Evolutionary conservation across 35 echinoderm and acorn worm species (phyloP).

Genomic region (Eucidaris tribuloides): DNA sequence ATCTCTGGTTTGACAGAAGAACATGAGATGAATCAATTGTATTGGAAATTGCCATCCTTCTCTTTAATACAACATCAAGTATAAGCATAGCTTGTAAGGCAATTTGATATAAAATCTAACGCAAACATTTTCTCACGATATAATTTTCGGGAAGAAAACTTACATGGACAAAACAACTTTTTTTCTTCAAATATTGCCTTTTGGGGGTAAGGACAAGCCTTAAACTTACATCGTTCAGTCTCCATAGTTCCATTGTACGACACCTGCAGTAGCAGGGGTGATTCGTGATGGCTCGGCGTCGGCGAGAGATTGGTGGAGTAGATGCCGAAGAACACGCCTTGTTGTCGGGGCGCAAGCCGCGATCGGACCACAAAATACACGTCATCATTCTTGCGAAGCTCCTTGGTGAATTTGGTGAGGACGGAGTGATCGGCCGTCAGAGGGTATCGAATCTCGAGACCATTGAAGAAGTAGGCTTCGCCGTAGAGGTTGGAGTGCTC

Average conservation of each 20-base stretch:
- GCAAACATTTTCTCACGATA: neutral
- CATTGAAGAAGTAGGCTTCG: slow-evolving; percentile 12
- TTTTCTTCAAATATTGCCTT: neutral
- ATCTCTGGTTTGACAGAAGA: too few species aligned
- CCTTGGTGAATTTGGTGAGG: slow-evolving; percentile 8
- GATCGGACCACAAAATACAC: slow-evolving; percentile 6
- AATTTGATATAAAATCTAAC: neutral
- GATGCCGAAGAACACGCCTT: neutral
- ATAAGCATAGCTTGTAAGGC: neutral
- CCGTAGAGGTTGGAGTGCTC: slow-evolving; percentile 23
- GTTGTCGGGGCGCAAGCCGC: slow-evolving; percentile 3
- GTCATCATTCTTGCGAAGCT: slow-evolving; percentile 7
- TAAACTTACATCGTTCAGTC: too few species aligned
- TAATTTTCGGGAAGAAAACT: too few species aligned
- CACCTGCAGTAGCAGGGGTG: neutral
- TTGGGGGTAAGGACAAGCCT: neutral
- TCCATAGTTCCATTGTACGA: slow-evolving; percentile 19
- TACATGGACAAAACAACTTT: too few species aligned
- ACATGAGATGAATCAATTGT: too few species aligned
- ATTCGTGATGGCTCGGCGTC: neutral
- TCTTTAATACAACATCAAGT: neutral
- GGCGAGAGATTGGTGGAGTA: neutral
- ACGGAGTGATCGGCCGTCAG: neutral
- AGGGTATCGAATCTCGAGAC: neutral
- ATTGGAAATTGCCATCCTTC: too few species aligned